A percentile compares a stretch with the other conserved stretches of the same genome.
phyloP scores from a whole-genome alignment of 1,140 invertebrate genomes.

The Frieseomelitta varia region DNA sequence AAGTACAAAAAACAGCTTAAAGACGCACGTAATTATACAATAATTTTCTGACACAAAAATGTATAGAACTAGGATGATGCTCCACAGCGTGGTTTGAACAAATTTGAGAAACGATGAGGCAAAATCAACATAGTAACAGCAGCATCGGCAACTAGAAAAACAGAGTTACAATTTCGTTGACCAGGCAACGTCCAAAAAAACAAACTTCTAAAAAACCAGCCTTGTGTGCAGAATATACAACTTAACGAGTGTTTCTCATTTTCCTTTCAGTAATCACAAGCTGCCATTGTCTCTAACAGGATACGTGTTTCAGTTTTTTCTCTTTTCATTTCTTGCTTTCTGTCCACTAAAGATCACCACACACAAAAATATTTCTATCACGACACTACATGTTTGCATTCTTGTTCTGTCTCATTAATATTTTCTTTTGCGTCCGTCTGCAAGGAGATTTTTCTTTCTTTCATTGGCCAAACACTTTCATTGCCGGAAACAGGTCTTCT shows the following conservation, averaged over 20 bases:
- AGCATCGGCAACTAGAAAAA: slow-evolving; percentile 47
- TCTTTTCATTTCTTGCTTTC: slow-evolving; percentile 31
- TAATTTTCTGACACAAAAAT: slow-evolving; percentile 23
- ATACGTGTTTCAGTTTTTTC: slow-evolving; percentile 16
- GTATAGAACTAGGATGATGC: slow-evolving; percentile 31
- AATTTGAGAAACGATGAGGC: slow-evolving; percentile 50
- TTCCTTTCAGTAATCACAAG: slow-evolving; percentile 17
- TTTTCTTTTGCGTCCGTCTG: slow-evolving; percentile 21
- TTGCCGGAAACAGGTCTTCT: slow-evolving; percentile 28
- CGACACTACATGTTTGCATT: slow-evolving; percentile 32
- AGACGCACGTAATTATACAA: slow-evolving; percentile 38
- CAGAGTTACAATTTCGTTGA: slow-evolving; percentile 42
- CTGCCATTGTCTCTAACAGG: slow-evolving; percentile 20
- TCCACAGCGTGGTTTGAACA: slow-evolving; percentile 40
- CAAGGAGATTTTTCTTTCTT: slow-evolving; percentile 4
- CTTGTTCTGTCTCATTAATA: not conserved
- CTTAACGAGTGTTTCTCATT: slow-evolving; percentile 34
- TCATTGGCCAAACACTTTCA: not conserved
- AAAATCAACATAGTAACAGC: slow-evolving; percentile 56
- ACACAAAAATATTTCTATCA: slow-evolving; percentile 44
- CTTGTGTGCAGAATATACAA: slow-evolving; percentile 42
- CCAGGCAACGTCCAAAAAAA: slow-evolving; percentile 37
- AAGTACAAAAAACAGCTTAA: slow-evolving; percentile 50
- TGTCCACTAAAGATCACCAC: slow-evolving; percentile 16
- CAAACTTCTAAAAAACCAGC: slow-evolving; percentile 32